phyloP scores from a whole-genome alignment of 2,113 vertebrate species.

The Mesembrinibis cayennensis region DNA sequence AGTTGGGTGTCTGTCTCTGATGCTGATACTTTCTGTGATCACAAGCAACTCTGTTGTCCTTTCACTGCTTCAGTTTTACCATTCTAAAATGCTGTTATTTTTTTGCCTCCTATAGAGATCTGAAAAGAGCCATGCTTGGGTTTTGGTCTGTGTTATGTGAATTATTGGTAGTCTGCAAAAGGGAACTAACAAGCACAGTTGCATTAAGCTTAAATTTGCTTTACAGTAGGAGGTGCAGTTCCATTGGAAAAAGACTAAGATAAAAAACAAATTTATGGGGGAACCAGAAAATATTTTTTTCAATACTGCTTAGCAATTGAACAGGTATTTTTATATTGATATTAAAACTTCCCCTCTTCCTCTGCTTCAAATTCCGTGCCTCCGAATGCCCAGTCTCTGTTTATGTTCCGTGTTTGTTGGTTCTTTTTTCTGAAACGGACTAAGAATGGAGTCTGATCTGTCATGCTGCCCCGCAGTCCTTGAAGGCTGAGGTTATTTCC shows the following conservation, averaged over 20 bases:
- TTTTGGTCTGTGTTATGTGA: background rate
- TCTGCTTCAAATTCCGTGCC: background rate
- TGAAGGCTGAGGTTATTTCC: background rate
- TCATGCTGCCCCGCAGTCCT: fast-evolving
- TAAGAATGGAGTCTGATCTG: background rate
- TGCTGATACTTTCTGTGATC: background rate
- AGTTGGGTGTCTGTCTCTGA: background rate
- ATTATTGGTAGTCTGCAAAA: background rate
- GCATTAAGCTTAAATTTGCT: background rate
- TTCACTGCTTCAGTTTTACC: background rate
- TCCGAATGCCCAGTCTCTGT: background rate
- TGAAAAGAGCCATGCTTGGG: background rate
- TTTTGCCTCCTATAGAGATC: background rate
- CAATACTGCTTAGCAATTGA: background rate
- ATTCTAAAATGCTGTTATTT: background rate
- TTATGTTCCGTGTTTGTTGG: background rate
- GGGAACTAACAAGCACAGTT: background rate
- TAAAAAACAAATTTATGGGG: background rate
- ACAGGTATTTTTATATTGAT: background rate
- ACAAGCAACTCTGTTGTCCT: background rate
- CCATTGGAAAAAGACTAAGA: background rate
- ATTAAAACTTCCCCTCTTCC: background rate
- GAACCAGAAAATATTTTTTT: background rate
- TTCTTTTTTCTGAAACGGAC: background rate
- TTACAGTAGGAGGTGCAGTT: background rate